A percentile compares a stretch with the other conserved stretches of the same genome.
Evolutionary conservation across 1,140 invertebrate genomes (phyloP).

Genomic region (Trachymyrmex septentrionalis): DNA sequence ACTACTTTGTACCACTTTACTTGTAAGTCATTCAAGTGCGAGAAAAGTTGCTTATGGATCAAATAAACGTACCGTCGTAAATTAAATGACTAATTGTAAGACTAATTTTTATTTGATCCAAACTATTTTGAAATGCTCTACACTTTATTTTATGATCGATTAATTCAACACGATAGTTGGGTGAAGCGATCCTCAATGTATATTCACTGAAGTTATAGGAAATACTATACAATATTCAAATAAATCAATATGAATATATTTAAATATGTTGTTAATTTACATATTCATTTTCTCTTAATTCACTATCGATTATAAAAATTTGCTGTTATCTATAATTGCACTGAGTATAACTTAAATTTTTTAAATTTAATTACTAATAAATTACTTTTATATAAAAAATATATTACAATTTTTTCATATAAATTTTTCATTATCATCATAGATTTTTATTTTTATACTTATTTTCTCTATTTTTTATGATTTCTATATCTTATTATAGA

Average conservation of each 20-base stretch:
- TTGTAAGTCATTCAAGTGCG: not conserved
- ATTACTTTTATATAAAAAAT: not conserved
- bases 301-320: not conserved
- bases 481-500: not conserved
- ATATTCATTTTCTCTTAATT: not conserved
- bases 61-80: not conserved
- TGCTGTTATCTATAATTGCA: not conserved
- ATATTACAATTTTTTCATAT: not conserved
- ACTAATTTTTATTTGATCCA: not conserved
- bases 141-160: not conserved
- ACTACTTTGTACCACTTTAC: constrained; percentile 10
- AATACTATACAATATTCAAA: not conserved
- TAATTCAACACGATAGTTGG: not conserved
- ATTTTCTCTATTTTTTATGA: not conserved
- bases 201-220: not conserved
- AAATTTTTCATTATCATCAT: not conserved
- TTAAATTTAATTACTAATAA: not conserved
- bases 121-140: not conserved
- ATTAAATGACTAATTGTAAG: too few relatives aligned
- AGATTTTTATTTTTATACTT: not conserved
- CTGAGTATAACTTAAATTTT: not conserved
- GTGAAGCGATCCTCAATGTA: not conserved
- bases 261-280: not conserved
- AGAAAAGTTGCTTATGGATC: constrained; percentile 2
- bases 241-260: not conserved